Conservation (phyloP, 1,140 invertebrate genomes). For the Zeugodacus cucurbitae region DNA sequence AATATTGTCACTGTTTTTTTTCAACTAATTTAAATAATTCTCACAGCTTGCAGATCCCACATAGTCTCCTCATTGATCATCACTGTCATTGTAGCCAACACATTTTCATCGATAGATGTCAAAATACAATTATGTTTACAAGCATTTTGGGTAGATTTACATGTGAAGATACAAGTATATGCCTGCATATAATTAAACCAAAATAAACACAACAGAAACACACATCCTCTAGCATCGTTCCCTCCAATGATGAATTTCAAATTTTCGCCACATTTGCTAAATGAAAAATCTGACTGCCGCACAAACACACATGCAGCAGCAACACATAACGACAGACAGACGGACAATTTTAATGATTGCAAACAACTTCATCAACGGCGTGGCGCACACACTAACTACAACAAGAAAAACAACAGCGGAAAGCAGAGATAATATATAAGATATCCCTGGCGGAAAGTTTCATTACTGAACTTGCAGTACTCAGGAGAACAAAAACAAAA, state of each 20-base stretch:
- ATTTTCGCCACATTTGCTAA: conserved; percentile 34
- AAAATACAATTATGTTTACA: conserved; percentile 2
- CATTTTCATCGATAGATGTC: conserved; percentile 10
- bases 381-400: background rate
- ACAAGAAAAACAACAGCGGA: too few species aligned
- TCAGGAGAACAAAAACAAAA: background rate
- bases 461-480: background rate
- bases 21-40: background rate
- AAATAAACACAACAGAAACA: background rate
- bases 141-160: background rate
- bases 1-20: background rate
- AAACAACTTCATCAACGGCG: conserved; percentile 45
- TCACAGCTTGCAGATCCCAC: background rate
- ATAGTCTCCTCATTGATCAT: background rate
- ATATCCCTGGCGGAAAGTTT: background rate
- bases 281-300: conserved; percentile 26
- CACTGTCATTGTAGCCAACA: background rate
- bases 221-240: too few species aligned
- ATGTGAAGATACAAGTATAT: background rate
- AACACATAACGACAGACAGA: conserved; percentile 21
- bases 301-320: conserved; percentile 44
- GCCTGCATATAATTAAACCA: background rate
- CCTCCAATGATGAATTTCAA: conserved; percentile 15
- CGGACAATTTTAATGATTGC: conserved; percentile 44
- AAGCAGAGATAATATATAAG: too few species aligned